These are phyloP conservation scores for Boulengeromyrus knoepffleri DNA, from an alignment of 2,113 vertebrate species.

Conservation along the genomic window DNA sequence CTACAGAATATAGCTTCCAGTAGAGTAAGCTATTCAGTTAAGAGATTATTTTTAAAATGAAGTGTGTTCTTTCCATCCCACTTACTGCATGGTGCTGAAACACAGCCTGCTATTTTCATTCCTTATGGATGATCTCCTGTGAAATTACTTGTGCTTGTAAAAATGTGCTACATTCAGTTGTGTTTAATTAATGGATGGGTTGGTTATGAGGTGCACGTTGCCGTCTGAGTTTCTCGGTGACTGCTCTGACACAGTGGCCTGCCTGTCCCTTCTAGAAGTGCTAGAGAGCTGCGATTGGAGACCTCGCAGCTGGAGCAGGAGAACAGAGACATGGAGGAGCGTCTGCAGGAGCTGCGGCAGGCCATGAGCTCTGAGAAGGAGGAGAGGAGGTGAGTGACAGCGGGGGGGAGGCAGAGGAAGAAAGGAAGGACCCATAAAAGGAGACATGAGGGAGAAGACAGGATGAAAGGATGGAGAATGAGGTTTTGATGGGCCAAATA, in stretches of 20 bases:
- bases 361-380: constrained; percentile 72
- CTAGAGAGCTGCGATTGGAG: constrained; percentile 64
- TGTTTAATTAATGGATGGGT: neutral
- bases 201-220: neutral
- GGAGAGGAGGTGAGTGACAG: constrained; percentile 70
- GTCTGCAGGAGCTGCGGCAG: constrained; percentile 66
- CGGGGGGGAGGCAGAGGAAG: neutral
- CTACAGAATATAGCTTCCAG: neutral
- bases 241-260: neutral
- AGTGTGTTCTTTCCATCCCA: neutral
- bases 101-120: neutral
- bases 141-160: neutral
- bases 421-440: neutral
- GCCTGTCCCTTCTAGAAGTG: constrained; percentile 59
- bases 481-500: neutral
- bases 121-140: neutral
- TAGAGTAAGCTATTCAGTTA: neutral
- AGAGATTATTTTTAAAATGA: neutral
- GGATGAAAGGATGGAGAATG: neutral
- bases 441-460: neutral
- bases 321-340: constrained; percentile 72
- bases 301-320: constrained; percentile 67
- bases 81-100: neutral
- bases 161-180: neutral
- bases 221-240: neutral